Evolutionary conservation across 2,888 invertebrate genomes (phyloP).

Genomic region (Yponomeuta cagnagella): DNA sequence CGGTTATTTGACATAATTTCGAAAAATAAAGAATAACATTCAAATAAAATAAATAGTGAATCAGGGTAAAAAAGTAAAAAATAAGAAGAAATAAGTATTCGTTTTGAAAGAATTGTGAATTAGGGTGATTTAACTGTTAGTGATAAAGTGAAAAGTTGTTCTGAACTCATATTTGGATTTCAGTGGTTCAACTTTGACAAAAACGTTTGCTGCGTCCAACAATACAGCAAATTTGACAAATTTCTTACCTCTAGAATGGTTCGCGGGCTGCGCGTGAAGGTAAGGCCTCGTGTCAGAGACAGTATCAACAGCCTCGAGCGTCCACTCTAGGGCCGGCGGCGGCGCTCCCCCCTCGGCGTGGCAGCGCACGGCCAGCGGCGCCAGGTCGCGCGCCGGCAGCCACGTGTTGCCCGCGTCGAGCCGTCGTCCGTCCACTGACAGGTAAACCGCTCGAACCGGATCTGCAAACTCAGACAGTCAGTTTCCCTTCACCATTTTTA

Average conservation of each 20-base stretch:
- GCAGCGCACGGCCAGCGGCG: constrained; percentile 87
- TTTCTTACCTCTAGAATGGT: constrained; percentile 56
- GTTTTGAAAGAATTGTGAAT: no score
- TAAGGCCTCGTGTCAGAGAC: constrained; percentile 73
- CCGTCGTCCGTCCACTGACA: constrained; percentile 89
- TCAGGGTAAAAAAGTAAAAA: no score
- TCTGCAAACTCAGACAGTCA: constrained; percentile 69
- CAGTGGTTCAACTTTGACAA: no score
- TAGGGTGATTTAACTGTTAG: no score
- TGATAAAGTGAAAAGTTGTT: no score
- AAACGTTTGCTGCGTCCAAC: background rate
- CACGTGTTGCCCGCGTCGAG: constrained; percentile 91
- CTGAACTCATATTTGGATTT: no score
- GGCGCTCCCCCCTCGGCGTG: constrained; percentile 88
- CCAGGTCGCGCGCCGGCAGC: constrained; percentile 90
- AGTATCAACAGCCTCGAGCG: constrained; percentile 68
- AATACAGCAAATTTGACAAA: background rate
- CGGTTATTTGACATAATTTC: no score
- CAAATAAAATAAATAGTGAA: no score
- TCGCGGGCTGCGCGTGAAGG: constrained; percentile 71
- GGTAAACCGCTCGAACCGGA: constrained; percentile 88
- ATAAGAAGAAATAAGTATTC: no score
- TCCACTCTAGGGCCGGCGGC: constrained; percentile 76
- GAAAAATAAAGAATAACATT: no score
- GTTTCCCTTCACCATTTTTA: background rate